Evolutionary conservation across 2,113 vertebrate genomes (phyloP).

Genomic region (Dryoscopus gambensis): DNA sequence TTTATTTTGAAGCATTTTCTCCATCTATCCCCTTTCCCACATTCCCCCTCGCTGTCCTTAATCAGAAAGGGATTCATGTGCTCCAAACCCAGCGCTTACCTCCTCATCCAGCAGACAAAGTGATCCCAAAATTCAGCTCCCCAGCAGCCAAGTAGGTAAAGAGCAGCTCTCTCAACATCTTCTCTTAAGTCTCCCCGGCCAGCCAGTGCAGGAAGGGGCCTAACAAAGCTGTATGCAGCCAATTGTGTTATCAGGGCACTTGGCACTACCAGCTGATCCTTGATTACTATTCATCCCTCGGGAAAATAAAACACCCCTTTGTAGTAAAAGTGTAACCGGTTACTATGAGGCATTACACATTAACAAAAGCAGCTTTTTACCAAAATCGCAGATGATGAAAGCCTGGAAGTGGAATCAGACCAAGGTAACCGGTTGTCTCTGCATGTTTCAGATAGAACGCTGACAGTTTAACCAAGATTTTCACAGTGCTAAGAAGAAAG

Average conservation of each 20-base stretch:
- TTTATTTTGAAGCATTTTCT: not conserved
- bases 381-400: conserved; percentile 21
- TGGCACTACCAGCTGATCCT: conserved; percentile 68
- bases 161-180: not conserved
- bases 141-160: not conserved
- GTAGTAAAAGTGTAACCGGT: conserved; percentile 57
- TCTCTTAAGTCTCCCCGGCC: not conserved
- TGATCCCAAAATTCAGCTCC: not conserved
- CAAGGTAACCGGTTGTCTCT: conserved; percentile 8
- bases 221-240: conserved; percentile 63
- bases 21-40: not conserved
- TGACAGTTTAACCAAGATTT: not conserved
- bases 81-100: not conserved
- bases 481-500: not conserved
- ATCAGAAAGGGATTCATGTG: not conserved
- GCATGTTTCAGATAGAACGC: not conserved
- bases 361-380: conserved; percentile 61
- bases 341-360: conserved; percentile 34
- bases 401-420: conserved; percentile 3
- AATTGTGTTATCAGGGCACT: conserved; percentile 68
- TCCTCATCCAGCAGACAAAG: not conserved
- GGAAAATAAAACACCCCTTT: conserved; percentile 63
- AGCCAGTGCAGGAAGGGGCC: not conserved
- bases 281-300: conserved; percentile 59
- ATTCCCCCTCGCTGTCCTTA: rapidly evolving